These are phyloP conservation scores for Drosophila quadrilineata DNA, from an alignment of 1,140 invertebrate species.

Conservation along the genomic window DNA sequence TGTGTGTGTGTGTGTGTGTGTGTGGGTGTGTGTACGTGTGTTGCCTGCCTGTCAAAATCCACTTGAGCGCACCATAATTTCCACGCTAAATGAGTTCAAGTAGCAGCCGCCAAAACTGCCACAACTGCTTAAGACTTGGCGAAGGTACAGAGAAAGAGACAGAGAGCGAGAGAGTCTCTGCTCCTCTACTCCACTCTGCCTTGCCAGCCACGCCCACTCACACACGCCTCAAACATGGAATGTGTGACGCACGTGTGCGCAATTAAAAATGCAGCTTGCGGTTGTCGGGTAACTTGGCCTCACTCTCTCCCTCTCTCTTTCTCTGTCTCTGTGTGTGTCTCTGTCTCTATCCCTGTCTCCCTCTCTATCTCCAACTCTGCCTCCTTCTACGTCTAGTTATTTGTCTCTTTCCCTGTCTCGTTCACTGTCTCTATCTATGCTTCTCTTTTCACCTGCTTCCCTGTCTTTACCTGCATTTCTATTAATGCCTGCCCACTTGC, in stretches of 20 bases:
- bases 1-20: not conserved
- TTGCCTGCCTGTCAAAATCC: conserved; percentile 72
- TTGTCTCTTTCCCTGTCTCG: too few species aligned
- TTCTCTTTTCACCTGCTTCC: too few species aligned
- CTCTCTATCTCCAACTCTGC: too few species aligned
- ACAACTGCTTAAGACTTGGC: too few species aligned
- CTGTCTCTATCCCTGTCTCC: too few species aligned
- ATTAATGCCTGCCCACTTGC: too few species aligned
- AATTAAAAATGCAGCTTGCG: conserved; percentile 78
- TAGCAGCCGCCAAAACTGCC: conserved; percentile 39
- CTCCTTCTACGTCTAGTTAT: too few species aligned
- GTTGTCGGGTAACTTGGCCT: conserved; percentile 55
- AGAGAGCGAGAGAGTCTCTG: too few species aligned
- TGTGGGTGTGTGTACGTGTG: conserved; percentile 12
- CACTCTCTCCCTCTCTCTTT: conserved; percentile 3
- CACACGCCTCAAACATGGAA: conserved; percentile 5
- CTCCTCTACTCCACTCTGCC: not conserved
- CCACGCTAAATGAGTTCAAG: conserved; percentile 73
- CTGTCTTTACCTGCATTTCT: too few species aligned
- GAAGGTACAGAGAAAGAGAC: too few species aligned
- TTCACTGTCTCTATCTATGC: too few species aligned
- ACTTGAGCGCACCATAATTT: conserved; percentile 73
- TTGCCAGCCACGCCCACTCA: not conserved
- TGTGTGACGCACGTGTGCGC: conserved; percentile 73
- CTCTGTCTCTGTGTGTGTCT: conserved; percentile 29